phyloP scores from a whole-genome alignment of 2,113 vertebrate genomes.

The Varanus komodoensis region DNA sequence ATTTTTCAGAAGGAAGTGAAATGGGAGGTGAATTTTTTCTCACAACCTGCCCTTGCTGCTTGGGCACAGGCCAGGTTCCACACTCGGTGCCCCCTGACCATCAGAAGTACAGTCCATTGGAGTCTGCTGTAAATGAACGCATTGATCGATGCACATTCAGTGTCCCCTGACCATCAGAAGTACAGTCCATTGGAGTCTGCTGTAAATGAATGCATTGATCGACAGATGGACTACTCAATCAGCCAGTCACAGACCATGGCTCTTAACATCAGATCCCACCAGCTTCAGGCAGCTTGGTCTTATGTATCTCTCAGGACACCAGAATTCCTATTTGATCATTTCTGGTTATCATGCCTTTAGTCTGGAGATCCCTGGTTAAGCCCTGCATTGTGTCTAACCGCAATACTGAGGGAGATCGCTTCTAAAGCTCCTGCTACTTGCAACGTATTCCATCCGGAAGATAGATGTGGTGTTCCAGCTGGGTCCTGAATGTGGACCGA shows the following conservation, averaged over 20 bases:
- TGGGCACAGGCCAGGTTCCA: no score
- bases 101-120: background rate
- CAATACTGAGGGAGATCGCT: background rate
- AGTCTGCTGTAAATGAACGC: no score
- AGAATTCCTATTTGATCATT: background rate
- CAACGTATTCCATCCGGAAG: background rate
- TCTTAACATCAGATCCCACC: background rate
- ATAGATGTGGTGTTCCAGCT: background rate
- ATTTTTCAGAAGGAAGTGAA: no score
- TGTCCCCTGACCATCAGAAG: no score
- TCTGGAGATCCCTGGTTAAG: background rate
- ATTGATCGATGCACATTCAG: no score
- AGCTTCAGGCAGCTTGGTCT: background rate
- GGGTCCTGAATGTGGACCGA: background rate
- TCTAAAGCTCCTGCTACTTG: background rate
- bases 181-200: background rate
- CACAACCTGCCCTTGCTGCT: no score
- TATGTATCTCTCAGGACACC: background rate
- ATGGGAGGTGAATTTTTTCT: no score
- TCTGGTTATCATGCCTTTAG: background rate
- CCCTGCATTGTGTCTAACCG: background rate
- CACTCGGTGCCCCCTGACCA: no score
- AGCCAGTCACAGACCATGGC: background rate
- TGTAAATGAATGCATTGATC: no score
- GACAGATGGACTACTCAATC: background rate